A percentile compares a stretch with the other conserved stretches of the same genome.
phyloP scores from a whole-genome alignment of 2,113 vertebrate genomes.

The Pollimyrus isidori region DNA sequence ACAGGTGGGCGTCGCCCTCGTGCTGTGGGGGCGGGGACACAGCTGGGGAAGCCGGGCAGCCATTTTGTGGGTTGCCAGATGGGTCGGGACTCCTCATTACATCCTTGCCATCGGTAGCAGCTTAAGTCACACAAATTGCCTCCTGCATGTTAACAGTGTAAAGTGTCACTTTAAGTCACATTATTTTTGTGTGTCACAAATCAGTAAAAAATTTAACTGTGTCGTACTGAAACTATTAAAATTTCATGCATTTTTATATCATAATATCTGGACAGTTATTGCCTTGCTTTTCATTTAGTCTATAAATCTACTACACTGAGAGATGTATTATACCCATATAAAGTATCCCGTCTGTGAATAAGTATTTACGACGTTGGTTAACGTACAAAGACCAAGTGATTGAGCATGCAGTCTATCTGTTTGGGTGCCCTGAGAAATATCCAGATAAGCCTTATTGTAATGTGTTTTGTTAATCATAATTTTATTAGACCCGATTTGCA shows the following conservation, averaged over 20 bases:
- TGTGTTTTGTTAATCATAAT: neutral
- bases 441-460: neutral
- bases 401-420: neutral
- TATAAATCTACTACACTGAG: neutral
- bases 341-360: neutral
- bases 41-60: neutral
- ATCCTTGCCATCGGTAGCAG: neutral
- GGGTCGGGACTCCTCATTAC: neutral
- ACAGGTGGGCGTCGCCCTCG: neutral
- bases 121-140: neutral
- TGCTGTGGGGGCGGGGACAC: neutral
- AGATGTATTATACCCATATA: neutral
- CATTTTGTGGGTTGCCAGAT: neutral
- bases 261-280: neutral
- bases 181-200: neutral
- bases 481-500: neutral
- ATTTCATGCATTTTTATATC: neutral
- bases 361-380: neutral
- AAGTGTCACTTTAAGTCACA: neutral
- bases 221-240: neutral
- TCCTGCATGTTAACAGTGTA: neutral
- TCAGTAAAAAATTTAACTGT: neutral
- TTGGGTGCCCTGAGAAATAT: neutral
- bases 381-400: neutral
- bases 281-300: neutral